Conservation (phyloP, 53 echinoderm and acorn worm species). For the Glandiceps talaboti region DNA sequence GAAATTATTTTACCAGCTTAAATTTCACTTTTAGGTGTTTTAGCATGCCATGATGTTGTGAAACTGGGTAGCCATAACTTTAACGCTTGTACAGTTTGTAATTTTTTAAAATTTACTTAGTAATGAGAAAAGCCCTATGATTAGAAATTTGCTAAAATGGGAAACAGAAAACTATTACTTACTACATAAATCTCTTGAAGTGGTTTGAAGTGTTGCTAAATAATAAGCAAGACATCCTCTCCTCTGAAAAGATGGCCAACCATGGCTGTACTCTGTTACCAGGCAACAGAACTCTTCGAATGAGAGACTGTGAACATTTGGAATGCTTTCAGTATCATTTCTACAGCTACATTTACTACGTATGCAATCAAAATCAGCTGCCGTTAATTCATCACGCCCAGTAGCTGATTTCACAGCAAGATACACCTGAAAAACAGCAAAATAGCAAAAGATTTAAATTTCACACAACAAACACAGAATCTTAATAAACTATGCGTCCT, state of each 20-base stretch:
- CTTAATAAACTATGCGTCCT: too few relatives aligned
- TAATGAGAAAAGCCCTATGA: too few relatives aligned
- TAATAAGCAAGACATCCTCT: not conserved
- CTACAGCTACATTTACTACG: not conserved
- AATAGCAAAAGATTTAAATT: too few relatives aligned
- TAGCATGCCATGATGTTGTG: too few relatives aligned
- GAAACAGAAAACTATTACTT: conserved; percentile 2
- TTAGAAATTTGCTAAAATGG: too few relatives aligned
- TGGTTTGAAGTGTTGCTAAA: not conserved
- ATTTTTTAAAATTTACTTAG: too few relatives aligned
- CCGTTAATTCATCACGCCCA: not conserved
- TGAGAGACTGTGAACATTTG: not conserved
- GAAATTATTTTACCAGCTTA: too few relatives aligned
- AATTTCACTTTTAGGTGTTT: too few relatives aligned
- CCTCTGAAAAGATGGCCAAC: conserved; percentile 25
- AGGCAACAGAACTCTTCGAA: conserved; percentile 94
- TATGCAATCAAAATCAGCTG: not conserved
- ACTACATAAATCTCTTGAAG: conserved; percentile 20
- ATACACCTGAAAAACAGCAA: not conserved
- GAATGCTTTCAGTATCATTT: not conserved
- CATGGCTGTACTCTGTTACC: conserved; percentile 76
- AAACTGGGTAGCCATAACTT: too few relatives aligned
- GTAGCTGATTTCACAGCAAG: not conserved
- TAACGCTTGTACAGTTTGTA: too few relatives aligned
- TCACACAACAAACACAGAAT: too few relatives aligned